phyloP scores from a whole-genome alignment of 1,140 invertebrate genomes.

The Rhagoletis pomonella region DNA sequence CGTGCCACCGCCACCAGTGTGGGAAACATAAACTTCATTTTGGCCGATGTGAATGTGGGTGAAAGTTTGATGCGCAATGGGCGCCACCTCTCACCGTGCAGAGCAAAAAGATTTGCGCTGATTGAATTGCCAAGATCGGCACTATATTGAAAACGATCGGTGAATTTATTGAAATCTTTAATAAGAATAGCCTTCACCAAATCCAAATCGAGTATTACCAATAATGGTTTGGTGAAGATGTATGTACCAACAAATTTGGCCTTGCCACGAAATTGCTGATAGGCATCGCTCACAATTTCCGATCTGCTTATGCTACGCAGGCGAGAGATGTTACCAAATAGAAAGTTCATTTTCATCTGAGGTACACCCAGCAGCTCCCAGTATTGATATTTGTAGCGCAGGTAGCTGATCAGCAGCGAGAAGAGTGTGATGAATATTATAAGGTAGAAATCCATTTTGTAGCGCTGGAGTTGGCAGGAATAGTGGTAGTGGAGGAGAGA shows the following conservation, averaged over 20 bases:
- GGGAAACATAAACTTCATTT: conserved; percentile 78
- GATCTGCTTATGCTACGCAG: conserved; percentile 61
- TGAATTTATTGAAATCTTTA: conserved; percentile 78
- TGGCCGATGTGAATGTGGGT: conserved; percentile 80
- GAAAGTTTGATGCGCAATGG: conserved; percentile 78
- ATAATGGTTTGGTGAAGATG: conserved; percentile 33
- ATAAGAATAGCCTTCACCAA: conserved; percentile 76
- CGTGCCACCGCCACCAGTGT: conserved; percentile 74
- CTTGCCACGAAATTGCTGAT: conserved; percentile 61
- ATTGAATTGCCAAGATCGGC: conserved; percentile 76
- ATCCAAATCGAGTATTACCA: conserved; percentile 64
- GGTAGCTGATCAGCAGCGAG: background rate
- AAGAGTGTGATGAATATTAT: background rate
- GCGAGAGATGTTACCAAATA: conserved; percentile 53
- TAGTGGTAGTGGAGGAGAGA: no score
- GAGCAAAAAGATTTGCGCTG: conserved; percentile 75
- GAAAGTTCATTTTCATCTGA: conserved; percentile 21
- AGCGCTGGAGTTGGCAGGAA: background rate
- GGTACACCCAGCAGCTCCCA: conserved; percentile 55
- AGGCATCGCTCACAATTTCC: conserved; percentile 63
- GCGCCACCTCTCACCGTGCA: conserved; percentile 78
- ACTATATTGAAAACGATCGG: conserved; percentile 74
- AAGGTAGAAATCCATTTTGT: background rate
- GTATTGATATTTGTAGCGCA: conserved; percentile 34
- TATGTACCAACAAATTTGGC: conserved; percentile 67